These are phyloP conservation scores for Aphaenogaster ashmeadi DNA, from an alignment of 1,140 invertebrate species.

Conservation along the genomic window DNA sequence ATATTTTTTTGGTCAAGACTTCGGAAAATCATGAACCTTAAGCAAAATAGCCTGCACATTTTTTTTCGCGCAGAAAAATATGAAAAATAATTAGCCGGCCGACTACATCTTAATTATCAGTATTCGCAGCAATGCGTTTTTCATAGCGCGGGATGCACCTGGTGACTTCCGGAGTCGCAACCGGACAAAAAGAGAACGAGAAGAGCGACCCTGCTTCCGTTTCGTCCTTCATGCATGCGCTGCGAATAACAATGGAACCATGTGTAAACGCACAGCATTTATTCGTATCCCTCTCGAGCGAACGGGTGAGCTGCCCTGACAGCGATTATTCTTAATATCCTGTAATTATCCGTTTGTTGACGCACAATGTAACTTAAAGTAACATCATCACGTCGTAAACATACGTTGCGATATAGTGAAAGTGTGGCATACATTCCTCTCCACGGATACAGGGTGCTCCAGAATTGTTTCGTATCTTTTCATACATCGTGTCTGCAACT, in stretches of 20 bases:
- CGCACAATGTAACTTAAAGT: constrained; percentile 32
- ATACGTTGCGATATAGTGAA: constrained; percentile 29
- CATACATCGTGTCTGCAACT: not conserved
- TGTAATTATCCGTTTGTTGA: constrained; percentile 57
- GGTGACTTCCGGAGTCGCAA: constrained; percentile 26
- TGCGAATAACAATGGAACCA: constrained; percentile 18
- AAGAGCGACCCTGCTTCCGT: constrained; percentile 43
- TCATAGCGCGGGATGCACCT: constrained; percentile 21
- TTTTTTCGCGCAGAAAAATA: not conserved
- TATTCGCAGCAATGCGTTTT: constrained; percentile 7
- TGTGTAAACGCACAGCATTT: constrained; percentile 19
- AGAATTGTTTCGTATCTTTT: constrained; percentile 12
- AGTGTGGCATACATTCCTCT: constrained; percentile 35
- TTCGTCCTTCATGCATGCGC: constrained; percentile 37
- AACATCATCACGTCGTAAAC: constrained; percentile 34
- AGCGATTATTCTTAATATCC: constrained; percentile 46
- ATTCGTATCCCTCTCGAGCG: constrained; percentile 50
- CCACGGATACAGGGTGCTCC: not conserved
- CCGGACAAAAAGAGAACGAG: constrained; percentile 43
- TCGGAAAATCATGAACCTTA: not conserved
- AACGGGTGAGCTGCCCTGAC: not conserved
- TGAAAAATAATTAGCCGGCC: constrained; percentile 18
- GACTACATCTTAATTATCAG: constrained; percentile 23
- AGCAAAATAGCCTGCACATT: not conserved
- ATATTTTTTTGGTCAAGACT: not conserved